A percentile compares a stretch with the other conserved stretches of the same genome.
Evolutionary conservation across 2,797 vertebrate species (phyloP).

Genomic region (Pempheris klunzingeri): DNA sequence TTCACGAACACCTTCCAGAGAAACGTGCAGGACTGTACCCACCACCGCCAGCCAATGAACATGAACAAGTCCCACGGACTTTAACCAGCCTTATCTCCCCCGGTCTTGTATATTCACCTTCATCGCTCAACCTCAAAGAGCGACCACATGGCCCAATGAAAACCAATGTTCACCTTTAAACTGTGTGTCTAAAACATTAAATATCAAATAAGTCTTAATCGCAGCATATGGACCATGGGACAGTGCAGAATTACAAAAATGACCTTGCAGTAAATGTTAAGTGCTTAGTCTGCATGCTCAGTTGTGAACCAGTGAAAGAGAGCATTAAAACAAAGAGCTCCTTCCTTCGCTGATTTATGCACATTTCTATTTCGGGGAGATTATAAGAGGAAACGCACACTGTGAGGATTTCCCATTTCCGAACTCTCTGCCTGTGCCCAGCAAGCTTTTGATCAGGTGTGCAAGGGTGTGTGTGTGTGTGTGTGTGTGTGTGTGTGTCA

Average conservation of each 20-base stretch:
- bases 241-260: not conserved
- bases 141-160: not conserved
- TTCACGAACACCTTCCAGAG: not conserved
- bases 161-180: not conserved
- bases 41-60: not conserved
- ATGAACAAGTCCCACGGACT: slow-evolving; percentile 57
- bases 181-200: not conserved
- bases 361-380: slow-evolving; percentile 55
- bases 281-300: not conserved
- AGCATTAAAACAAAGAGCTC: slow-evolving; percentile 37
- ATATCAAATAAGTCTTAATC: not conserved
- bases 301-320: slow-evolving; percentile 12
- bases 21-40: slow-evolving; percentile 18
- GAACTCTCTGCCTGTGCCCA: slow-evolving; percentile 51
- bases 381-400: slow-evolving; percentile 61
- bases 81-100: slow-evolving; percentile 68
- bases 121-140: slow-evolving; percentile 49
- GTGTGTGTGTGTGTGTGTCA: slow-evolving; percentile 23
- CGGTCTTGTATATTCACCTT: slow-evolving; percentile 55
- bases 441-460: slow-evolving; percentile 59
- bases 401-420: slow-evolving; percentile 80
- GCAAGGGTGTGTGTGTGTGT: slow-evolving; percentile 25
- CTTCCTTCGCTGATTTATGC: slow-evolving; percentile 53
- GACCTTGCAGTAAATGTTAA: not conserved
- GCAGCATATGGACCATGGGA: not conserved